Evolutionary conservation across 2,113 vertebrate species (phyloP).

Genomic region (Cranoglanis bouderius): DNA sequence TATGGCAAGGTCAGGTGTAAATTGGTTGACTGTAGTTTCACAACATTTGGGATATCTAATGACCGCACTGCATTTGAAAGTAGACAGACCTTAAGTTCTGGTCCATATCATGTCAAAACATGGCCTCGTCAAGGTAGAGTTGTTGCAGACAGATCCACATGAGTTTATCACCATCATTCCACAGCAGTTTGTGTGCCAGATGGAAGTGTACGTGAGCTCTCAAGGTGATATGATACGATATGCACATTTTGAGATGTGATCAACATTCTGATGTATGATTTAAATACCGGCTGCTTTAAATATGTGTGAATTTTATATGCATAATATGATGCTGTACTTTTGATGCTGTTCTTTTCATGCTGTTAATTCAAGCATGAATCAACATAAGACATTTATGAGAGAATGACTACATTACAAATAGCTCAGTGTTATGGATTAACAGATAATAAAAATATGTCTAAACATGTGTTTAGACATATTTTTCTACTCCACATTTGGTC

Average conservation of each 20-base stretch:
- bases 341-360: too few species aligned
- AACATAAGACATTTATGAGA: not conserved
- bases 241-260: conserved; percentile 7
- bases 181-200: not conserved
- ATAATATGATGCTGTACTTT: not conserved
- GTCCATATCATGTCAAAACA: not conserved
- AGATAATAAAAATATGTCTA: not conserved
- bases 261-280: not conserved
- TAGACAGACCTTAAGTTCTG: not conserved
- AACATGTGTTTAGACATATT: too few species aligned
- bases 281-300: not conserved
- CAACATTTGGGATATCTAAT: too few species aligned
- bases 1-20: not conserved
- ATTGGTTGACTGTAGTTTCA: not conserved
- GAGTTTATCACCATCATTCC: not conserved
- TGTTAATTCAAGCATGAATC: not conserved
- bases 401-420: not conserved
- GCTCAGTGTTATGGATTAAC: not conserved
- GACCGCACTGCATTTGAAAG: not conserved
- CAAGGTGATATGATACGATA: conserved; percentile 3
- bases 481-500: not conserved
- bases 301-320: not conserved
- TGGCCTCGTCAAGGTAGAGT: not conserved
- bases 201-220: not conserved
- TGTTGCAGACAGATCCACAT: not conserved